A percentile compares a stretch with the other conserved stretches of the same genome.
phyloP scores from a whole-genome alignment of 2,888 invertebrate species.

The Sphaeridia pumilis region DNA sequence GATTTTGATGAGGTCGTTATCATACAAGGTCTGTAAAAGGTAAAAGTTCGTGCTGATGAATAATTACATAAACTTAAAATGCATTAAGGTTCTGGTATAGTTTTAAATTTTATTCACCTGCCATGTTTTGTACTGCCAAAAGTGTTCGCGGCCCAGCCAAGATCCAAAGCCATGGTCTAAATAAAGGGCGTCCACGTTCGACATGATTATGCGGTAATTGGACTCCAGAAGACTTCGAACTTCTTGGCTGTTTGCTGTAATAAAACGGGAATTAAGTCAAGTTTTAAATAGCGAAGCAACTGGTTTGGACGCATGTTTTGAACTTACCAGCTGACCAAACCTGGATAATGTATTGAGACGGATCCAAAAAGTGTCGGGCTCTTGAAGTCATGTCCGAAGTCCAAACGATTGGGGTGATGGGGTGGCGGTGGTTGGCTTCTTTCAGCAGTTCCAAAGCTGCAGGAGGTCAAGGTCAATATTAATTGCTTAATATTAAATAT shows the following conservation, averaged over 20 bases:
- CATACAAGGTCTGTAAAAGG: constrained; percentile 48
- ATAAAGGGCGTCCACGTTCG: constrained; percentile 75
- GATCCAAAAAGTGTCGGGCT: constrained; percentile 35
- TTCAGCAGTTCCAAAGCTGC: constrained; percentile 49
- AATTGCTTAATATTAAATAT: neutral
- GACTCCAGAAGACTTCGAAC: constrained; percentile 53
- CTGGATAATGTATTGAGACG: constrained; percentile 34
- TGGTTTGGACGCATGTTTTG: neutral
- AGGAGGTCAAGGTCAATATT: neutral
- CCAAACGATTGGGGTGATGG: constrained; percentile 57
- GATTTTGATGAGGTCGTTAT: constrained; percentile 36
- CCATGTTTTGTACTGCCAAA: constrained; percentile 32
- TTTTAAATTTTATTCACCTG: constrained; percentile 14
- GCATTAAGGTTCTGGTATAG: neutral
- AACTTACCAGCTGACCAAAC: constrained; percentile 34
- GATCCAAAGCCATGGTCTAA: constrained; percentile 64
- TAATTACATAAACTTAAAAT: neutral
- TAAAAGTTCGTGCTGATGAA: neutral
- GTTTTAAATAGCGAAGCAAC: neutral
- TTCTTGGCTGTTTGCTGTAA: constrained; percentile 43
- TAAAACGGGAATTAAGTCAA: neutral
- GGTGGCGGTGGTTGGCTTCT: constrained; percentile 43
- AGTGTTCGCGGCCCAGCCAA: constrained; percentile 33
- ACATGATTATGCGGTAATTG: constrained; percentile 64
- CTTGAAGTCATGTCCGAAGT: constrained; percentile 63